Evolutionary conservation across 2,797 vertebrate species (phyloP).

Genomic region (Monodelphis domestica): DNA sequence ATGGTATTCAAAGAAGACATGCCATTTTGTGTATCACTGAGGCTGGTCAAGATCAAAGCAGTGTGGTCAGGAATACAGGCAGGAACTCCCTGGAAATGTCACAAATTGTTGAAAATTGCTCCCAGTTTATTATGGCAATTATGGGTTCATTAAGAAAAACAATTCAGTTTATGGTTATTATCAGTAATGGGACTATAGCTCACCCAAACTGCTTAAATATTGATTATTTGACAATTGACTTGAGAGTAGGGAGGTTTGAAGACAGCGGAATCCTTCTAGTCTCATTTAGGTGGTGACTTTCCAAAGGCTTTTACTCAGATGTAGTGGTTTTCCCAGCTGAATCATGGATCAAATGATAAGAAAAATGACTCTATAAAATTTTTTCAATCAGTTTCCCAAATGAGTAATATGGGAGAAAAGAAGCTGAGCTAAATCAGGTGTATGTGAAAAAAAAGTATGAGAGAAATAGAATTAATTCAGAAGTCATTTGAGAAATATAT

Average conservation of each 20-base stretch:
- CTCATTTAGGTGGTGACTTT: background rate
- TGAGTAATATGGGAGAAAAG: background rate
- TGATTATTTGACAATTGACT: background rate
- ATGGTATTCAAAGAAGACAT: conserved; percentile 65
- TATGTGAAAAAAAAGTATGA: background rate
- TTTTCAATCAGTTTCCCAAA: background rate
- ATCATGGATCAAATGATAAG: background rate
- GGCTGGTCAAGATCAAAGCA: conserved; percentile 71
- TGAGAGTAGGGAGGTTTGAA: background rate
- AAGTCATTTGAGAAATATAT: background rate
- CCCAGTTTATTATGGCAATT: conserved; percentile 41
- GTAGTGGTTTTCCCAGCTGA: background rate
- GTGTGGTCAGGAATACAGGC: conserved; percentile 42
- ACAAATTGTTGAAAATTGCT: conserved; percentile 78
- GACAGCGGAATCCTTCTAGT: background rate
- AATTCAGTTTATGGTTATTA: conserved; percentile 52
- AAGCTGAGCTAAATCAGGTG: background rate
- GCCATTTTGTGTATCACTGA: conserved; percentile 42
- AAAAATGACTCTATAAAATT: background rate
- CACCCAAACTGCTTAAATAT: background rate
- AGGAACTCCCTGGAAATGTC: conserved; percentile 72
- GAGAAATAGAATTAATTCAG: background rate
- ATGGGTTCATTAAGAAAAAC: background rate
- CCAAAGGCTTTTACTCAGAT: background rate
- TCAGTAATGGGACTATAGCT: background rate